phyloP scores from a whole-genome alignment of 2,888 invertebrate genomes.

The Lampropteryx suffumata region DNA sequence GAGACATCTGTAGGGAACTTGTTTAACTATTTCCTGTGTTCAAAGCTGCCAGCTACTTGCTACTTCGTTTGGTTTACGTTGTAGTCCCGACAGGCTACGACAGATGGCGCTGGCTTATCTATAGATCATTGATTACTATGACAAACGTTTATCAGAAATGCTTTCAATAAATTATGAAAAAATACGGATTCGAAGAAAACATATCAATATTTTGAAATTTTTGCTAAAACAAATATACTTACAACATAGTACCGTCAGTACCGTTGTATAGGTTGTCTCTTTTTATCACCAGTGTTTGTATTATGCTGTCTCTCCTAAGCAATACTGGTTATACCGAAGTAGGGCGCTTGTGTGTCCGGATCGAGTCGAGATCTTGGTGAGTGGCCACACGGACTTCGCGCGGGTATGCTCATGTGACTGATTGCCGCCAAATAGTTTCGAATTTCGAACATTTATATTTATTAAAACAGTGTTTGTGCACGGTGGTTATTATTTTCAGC shows the following conservation, averaged over 20 bases:
- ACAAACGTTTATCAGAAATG: neutral
- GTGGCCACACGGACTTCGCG: constrained; percentile 73
- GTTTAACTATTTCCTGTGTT: neutral
- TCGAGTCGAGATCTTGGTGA: constrained; percentile 77
- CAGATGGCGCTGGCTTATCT: constrained; percentile 25
- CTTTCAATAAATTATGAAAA: constrained; percentile 3
- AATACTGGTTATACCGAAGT: constrained; percentile 74
- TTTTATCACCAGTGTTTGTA: constrained; percentile 41
- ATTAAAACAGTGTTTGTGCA: constrained; percentile 51
- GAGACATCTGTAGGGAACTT: constrained; percentile 13
- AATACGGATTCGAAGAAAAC: constrained; percentile 1
- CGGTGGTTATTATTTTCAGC: constrained; percentile 40
- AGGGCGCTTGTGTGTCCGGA: constrained; percentile 73
- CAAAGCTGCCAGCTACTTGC: neutral
- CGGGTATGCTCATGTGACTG: constrained; percentile 75
- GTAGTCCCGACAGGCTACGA: constrained; percentile 2
- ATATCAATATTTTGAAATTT: neutral
- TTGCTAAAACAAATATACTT: neutral
- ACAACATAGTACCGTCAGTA: neutral
- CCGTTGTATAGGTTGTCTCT: constrained; percentile 41
- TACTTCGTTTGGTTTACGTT: neutral
- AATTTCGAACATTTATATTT: constrained; percentile 49
- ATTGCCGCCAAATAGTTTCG: constrained; percentile 68
- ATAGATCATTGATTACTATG: constrained; percentile 25
- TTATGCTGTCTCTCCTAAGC: constrained; percentile 62